phyloP scores from a whole-genome alignment of 2,888 invertebrate genomes.

The Germaria angustata region DNA sequence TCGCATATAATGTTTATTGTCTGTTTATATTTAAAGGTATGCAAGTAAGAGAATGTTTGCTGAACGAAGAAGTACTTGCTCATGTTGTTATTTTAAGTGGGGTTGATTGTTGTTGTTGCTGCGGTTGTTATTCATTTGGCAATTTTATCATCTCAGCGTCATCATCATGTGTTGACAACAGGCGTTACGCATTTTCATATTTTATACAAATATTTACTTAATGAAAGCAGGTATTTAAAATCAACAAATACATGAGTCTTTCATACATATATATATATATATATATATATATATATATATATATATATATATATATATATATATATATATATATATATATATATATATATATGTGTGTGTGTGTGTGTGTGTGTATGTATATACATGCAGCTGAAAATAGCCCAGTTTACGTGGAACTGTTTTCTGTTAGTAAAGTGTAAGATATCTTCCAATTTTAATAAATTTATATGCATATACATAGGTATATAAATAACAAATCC shows the following conservation, averaged over 20 bases:
- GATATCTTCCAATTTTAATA: no score
- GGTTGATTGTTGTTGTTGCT: constrained; percentile 50
- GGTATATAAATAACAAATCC: no score
- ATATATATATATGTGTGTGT: no score
- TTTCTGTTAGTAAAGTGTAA: no score
- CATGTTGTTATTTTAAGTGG: constrained; percentile 29
- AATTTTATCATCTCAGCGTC: constrained; percentile 57
- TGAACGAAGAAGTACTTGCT: constrained; percentile 19
- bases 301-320: no score
- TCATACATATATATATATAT: no score
- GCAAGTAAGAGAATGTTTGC: not conserved
- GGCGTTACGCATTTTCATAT: constrained; percentile 75
- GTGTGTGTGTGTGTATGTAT: no score
- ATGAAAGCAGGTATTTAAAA: constrained; percentile 66
- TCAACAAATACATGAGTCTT: constrained; percentile 31
- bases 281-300: no score
- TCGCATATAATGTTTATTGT: not conserved
- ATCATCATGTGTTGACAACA: constrained; percentile 77
- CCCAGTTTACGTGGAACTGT: no score
- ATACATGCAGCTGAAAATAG: no score
- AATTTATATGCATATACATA: no score
- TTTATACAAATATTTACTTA: constrained; percentile 77
- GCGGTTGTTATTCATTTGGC: constrained; percentile 57
- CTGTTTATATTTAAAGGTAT: not conserved
- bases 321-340: no score